Evolutionary conservation across 2,113 vertebrate species (phyloP).

Genomic region (Catharus bicknelli): DNA sequence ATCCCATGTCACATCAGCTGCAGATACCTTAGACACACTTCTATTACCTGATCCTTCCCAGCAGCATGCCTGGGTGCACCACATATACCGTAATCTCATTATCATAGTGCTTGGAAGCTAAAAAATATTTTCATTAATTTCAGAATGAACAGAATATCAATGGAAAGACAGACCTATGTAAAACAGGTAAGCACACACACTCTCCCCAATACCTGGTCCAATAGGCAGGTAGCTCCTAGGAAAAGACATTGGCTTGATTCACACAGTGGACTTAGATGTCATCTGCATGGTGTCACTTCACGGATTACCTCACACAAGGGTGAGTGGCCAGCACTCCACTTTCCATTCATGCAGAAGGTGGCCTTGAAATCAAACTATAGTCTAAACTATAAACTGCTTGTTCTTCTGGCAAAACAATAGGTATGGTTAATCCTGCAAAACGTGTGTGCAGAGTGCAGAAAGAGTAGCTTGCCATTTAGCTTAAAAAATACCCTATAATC

Average conservation of each 20-base stretch:
- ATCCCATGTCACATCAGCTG: background rate
- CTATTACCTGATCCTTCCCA: background rate
- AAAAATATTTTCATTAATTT: background rate
- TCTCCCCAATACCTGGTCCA: rapidly evolving
- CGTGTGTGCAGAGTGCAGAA: rapidly evolving
- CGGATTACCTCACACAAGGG: background rate
- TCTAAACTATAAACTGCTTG: background rate
- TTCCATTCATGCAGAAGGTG: background rate
- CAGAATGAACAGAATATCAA: background rate
- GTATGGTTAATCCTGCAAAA: background rate
- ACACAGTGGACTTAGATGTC: background rate
- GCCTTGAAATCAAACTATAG: background rate
- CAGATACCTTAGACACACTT: background rate
- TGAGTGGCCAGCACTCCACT: background rate
- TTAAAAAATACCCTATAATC: background rate
- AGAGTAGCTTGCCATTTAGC: background rate
- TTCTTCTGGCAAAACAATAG: background rate
- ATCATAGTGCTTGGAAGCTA: background rate
- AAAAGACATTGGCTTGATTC: background rate
- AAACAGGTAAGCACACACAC: background rate
- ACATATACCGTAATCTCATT: background rate
- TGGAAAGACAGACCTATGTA: background rate
- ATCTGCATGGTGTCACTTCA: background rate
- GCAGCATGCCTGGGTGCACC: too few species aligned
- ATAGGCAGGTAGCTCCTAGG: background rate